These are phyloP conservation scores for Drosophila infuscata DNA, from an alignment of 2,888 invertebrate genomes.

Conservation along the genomic window DNA sequence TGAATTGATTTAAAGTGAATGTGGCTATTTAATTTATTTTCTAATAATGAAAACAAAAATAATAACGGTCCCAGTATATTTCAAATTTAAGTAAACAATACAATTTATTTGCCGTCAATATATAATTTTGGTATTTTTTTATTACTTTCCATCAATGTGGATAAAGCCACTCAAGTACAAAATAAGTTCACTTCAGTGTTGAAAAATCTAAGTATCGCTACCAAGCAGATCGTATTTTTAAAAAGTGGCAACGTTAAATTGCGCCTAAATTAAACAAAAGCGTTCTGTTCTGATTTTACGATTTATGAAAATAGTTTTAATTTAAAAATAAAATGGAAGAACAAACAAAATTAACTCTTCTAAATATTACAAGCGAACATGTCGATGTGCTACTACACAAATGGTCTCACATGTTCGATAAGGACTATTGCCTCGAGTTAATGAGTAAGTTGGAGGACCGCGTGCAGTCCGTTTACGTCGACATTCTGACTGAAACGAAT, in stretches of 20 bases:
- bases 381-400: slow-evolving; percentile 69
- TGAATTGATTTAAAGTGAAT: not conserved
- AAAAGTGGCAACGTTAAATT: not conserved
- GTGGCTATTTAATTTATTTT: no score
- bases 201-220: not conserved
- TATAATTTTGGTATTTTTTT: not conserved
- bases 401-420: slow-evolving; percentile 81
- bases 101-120: not conserved
- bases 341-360: slow-evolving; percentile 58
- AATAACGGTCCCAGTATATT: not conserved
- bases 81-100: not conserved
- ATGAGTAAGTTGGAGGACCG: slow-evolving; percentile 78
- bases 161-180: not conserved
- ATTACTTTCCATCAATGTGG: not conserved
- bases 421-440: slow-evolving; percentile 72
- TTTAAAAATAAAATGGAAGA: slow-evolving; percentile 25
- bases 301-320: slow-evolving; percentile 13
- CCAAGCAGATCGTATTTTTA: not conserved
- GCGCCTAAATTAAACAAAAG: not conserved
- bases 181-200: not conserved
- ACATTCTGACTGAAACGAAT: slow-evolving; percentile 87
- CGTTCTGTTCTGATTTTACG: not conserved
- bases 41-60: no score
- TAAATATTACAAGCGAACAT: slow-evolving; percentile 69
- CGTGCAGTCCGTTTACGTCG: slow-evolving; percentile 87